Base-by-base conservation (phyloP, 2,113 vertebrate genomes). In the Pteronura brasiliensis region DNA sequence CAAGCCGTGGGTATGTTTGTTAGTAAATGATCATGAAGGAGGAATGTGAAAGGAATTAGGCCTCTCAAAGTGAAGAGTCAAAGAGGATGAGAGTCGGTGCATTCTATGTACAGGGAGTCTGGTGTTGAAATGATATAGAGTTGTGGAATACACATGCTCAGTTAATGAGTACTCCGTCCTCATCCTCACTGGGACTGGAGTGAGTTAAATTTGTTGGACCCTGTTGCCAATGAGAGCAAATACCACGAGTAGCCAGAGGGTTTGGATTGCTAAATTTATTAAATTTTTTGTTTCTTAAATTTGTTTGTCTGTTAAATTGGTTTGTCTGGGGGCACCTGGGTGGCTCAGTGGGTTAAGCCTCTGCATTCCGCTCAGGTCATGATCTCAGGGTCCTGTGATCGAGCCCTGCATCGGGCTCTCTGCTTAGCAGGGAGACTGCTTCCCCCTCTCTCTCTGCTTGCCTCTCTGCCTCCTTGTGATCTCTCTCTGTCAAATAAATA, bases 11-110 rank as follows among this genome's bases (percentile, higher is more conserved):
- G 25, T 65, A 47, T 83, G 67, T 96, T 85, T 92, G 93, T 95
- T 74, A n/a, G n/a, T 74, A 96, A 96, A 79, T 86, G 90, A 77
- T 67, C 63, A 25, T 44, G 63, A 82, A 95, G 31, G 82, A 89
- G 44, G 95, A 59, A 52, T 63, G 25, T 17, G 57, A 88, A 95
- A 90, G 71, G 80, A 94, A 86, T 86, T 1, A 17, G 13, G 3
- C 11, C 49, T 88, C 39, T 94, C 57, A 47, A 47, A 57, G 1
- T 49, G 7, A 74, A 83, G 23, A 91, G 34, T 39, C 21, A 27
- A 63, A 27, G 9, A 52, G 10, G 31, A 61, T 7, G 47, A 88
- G 36, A n/a, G 52, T 34, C 7, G 27, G 39, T 7, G 7, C 14
- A 12, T 55, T n/a, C 17, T 61, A 34, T 84, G 5, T 17, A 6